Conservation (phyloP, 2,888 invertebrate genomes). For the Lacanobia oleracea region DNA sequence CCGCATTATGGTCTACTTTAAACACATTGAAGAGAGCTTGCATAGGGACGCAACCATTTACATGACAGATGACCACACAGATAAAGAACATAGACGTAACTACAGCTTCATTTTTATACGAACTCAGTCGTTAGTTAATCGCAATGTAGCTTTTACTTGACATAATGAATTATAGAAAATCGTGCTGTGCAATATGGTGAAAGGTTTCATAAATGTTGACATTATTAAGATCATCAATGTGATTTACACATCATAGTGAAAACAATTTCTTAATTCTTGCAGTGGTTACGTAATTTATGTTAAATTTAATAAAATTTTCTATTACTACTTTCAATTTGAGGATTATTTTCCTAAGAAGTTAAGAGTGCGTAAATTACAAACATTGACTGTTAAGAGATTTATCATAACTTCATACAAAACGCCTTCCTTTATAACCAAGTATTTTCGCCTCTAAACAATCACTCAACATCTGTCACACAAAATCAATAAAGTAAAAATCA, state of each 20-base stretch:
- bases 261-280: conserved; percentile 34
- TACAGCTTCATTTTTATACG: conserved; percentile 46
- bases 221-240: conserved; percentile 44
- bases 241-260: conserved; percentile 50
- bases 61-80: conserved; percentile 52
- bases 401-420: neutral
- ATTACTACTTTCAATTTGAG: conserved; percentile 20
- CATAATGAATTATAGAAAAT: conserved; percentile 47
- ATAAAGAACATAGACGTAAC: conserved; percentile 50
- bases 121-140: conserved; percentile 45
- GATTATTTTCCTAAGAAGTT: neutral
- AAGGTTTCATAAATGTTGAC: conserved; percentile 62
- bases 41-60: conserved; percentile 36
- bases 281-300: conserved; percentile 45
- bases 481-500: neutral
- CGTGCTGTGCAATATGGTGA: conserved; percentile 57
- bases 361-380: neutral
- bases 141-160: conserved; percentile 60
- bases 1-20: conserved; percentile 48
- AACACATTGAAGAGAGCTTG: conserved; percentile 34
- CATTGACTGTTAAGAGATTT: neutral
- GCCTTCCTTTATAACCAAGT: neutral
- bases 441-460: neutral
- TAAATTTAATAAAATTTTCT: conserved; percentile 1
- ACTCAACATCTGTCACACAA: neutral